Base-by-base conservation (phyloP, 2,888 invertebrate genomes). In the Polydrusus pterygomalis region DNA sequence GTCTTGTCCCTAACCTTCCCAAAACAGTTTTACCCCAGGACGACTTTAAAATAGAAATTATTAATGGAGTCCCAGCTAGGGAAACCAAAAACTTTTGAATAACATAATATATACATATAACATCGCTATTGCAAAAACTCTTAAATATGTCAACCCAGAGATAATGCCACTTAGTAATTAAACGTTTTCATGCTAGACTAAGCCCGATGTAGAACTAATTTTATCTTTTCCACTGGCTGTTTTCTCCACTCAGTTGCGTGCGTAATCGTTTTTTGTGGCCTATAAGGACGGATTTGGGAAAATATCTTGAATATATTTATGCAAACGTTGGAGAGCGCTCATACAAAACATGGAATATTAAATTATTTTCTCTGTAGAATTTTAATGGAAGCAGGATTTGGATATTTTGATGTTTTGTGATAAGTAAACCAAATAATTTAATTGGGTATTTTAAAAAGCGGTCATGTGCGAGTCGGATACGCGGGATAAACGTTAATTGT, bases 151-250 rank as follows among this genome's bases (percentile, higher is more conserved):
- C 49, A 49, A 45, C 65, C 43, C 18, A 7, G 25, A 30, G 8
- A 30, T 69, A 43, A 69, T 40, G 17, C 51, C 56, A 45, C 51
- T 43, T 56, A 45, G 51, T 56, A 58, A 69, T 69, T 69, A 69
- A 58, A 69, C 43, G 56, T 38, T 69, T 69, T 69, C 69, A 45
- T 45, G 58, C 69, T 69, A 54, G 56, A 69, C 56, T 69, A 69
- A 69, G 11, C 30, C n/a, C 38, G 56, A 45, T 43, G 69, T 56
- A 34, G 58, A 56, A 56, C 58, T 54, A 69, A 69, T 43, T 69
- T 69, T 38, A 69, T 69, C 54, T 45, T 40, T 56, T 40, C 69
- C 40, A 51, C 18, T 54, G 54, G 58, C 56, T 40, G 69, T 58
- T 69, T 69, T 69, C 54, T 56, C 43, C 54, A 54, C 54, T 38